These are phyloP conservation scores for Drosophila kikkawai DNA, from an alignment of 1,140 invertebrate genomes.

Conservation along the genomic window DNA sequence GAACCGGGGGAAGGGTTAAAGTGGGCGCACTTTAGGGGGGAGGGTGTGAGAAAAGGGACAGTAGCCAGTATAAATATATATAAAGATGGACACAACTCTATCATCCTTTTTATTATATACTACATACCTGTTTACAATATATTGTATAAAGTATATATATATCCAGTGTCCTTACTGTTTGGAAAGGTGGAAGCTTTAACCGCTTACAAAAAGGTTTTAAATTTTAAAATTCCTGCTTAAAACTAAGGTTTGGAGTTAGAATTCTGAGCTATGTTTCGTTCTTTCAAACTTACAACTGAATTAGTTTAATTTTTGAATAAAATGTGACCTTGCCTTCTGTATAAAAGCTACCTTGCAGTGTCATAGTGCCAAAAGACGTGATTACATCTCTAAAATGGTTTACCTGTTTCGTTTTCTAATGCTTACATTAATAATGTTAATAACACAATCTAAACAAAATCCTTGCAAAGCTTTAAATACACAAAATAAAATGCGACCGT, in stretches of 20 bases:
- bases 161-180: neutral
- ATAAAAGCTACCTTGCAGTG: neutral
- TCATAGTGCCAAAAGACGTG: neutral
- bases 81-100: conserved; percentile 25
- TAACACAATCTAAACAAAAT: too few species aligned
- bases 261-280: neutral
- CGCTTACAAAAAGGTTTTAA: too few species aligned
- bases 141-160: neutral
- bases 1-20: neutral
- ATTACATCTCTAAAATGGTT: neutral
- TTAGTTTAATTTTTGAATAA: too few species aligned
- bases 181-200: neutral
- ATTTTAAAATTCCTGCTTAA: neutral
- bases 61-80: conserved; percentile 15
- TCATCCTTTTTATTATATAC: conserved; percentile 15
- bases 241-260: neutral
- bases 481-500: too few species aligned
- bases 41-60: neutral
- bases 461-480: too few species aligned
- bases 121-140: neutral
- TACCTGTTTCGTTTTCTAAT: too few species aligned
- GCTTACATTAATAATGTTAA: too few species aligned
- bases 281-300: neutral
- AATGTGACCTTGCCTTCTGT: too few species aligned
- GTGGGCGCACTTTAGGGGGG: neutral